Conservation (phyloP, 2,888 invertebrate species). For the Dasypolia templi region DNA sequence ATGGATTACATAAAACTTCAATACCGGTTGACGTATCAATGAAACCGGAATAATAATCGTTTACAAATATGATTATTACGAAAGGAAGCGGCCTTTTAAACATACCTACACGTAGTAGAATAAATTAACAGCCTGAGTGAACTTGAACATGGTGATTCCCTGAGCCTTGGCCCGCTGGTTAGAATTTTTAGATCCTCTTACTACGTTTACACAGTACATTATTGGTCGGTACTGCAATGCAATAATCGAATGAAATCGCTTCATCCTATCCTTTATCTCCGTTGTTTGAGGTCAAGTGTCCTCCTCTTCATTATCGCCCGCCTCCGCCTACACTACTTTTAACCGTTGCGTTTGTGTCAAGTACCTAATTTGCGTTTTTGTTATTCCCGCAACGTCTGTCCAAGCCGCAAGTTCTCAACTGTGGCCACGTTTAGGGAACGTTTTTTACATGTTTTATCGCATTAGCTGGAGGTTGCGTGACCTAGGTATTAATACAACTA, state of each 20-base stretch:
- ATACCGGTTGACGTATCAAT: slow-evolving; percentile 64
- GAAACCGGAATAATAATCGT: slow-evolving; percentile 71
- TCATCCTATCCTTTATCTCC: slow-evolving; percentile 62
- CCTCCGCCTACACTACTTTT: slow-evolving; percentile 67
- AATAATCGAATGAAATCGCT: slow-evolving; percentile 47
- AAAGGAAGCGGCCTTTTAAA: slow-evolving; percentile 66
- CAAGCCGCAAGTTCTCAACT: slow-evolving; percentile 19
- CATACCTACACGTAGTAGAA: slow-evolving; percentile 60
- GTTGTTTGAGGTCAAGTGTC: slow-evolving; percentile 62
- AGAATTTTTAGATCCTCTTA: slow-evolving; percentile 12
- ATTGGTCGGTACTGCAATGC: slow-evolving; percentile 20
- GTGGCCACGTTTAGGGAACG: slow-evolving; percentile 55
- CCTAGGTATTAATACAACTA: slow-evolving; percentile 81
- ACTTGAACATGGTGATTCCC: slow-evolving; percentile 55
- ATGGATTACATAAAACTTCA: slow-evolving; percentile 55
- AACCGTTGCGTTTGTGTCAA: slow-evolving; percentile 64
- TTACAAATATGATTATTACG: slow-evolving; percentile 64
- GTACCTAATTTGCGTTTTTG: slow-evolving; percentile 66
- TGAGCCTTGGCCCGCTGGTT: slow-evolving; percentile 3
- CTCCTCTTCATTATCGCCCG: slow-evolving; percentile 63
- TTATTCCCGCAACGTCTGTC: slow-evolving; percentile 33
- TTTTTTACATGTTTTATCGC: too few relatives aligned
- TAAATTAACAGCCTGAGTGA: slow-evolving; percentile 66
- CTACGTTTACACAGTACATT: slow-evolving; percentile 12
- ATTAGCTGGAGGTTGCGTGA: slow-evolving; percentile 80